Evolutionary conservation across 2,888 invertebrate species (phyloP).

Genomic region (Neocrepidodera transversa): DNA sequence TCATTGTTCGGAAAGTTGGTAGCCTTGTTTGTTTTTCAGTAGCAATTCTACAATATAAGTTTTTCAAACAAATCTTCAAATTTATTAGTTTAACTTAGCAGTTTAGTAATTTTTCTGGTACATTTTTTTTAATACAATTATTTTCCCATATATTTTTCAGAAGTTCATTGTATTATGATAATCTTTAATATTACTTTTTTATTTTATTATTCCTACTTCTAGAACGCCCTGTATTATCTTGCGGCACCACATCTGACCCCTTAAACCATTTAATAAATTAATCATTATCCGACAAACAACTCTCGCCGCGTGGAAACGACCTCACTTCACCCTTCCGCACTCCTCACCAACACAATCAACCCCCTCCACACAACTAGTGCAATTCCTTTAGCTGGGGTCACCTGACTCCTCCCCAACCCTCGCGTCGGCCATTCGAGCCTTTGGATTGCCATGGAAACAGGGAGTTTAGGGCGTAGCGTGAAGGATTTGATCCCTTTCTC

Average conservation of each 20-base stretch:
- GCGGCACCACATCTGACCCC: slow-evolving; percentile 19
- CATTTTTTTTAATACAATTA: no score
- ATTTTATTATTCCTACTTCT: no score
- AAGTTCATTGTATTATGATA: no score
- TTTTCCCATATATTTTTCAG: no score
- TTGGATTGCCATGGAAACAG: slow-evolving; percentile 52
- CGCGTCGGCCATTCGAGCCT: slow-evolving; percentile 54
- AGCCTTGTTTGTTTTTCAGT: no score
- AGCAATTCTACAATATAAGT: no score
- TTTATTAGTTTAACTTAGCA: no score
- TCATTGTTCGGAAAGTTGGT: no score
- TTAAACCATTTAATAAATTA: slow-evolving; percentile 32
- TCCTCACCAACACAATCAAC: slow-evolving; percentile 18
- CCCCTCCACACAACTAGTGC: slow-evolving; percentile 2
- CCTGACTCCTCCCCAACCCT: slow-evolving; percentile 30
- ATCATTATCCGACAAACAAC: slow-evolving; percentile 33
- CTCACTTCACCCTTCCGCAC: slow-evolving; percentile 11
- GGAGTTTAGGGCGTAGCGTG: slow-evolving; percentile 51
- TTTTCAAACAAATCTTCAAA: no score
- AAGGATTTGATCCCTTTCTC: slow-evolving; percentile 45
- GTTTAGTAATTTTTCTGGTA: no score
- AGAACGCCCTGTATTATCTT: background rate
- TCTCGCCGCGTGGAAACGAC: slow-evolving; percentile 28
- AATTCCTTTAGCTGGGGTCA: slow-evolving; percentile 5
- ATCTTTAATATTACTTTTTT: no score